Evolutionary conservation across 2,888 invertebrate species (phyloP).

Genomic region (Hylaea fasciaria): DNA sequence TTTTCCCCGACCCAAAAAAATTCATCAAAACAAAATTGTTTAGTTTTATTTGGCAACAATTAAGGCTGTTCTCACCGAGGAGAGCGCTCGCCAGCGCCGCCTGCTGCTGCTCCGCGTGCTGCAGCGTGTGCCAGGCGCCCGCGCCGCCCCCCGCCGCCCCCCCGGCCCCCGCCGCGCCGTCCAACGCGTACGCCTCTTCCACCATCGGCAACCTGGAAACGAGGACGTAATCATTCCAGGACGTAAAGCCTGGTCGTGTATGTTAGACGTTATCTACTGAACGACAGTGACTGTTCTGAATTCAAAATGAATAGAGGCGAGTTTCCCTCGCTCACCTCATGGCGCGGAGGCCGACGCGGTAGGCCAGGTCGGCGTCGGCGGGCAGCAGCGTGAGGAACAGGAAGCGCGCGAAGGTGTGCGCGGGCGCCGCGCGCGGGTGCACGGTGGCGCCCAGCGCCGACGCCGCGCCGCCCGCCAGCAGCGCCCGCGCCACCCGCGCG

Average conservation of each 20-base stretch:
- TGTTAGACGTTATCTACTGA: no score
- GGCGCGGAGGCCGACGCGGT: conserved; percentile 90
- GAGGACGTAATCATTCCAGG: background rate
- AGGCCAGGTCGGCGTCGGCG: conserved; percentile 91
- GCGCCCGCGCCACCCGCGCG: conserved; percentile 87
- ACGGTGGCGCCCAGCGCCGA: conserved; percentile 90
- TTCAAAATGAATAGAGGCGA: no score
- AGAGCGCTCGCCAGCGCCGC: conserved; percentile 91
- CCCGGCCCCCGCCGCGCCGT: conserved; percentile 56
- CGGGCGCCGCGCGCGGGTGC: conserved; percentile 92
- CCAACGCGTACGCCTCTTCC: conserved; percentile 83
- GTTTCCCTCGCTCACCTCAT: conserved; percentile 87
- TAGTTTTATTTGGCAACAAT: no score
- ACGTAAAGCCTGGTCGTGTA: no score
- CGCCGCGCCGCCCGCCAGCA: conserved; percentile 91
- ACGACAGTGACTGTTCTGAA: no score
- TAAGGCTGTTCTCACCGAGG: conserved; percentile 73
- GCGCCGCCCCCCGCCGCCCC: conserved; percentile 85
- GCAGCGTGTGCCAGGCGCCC: conserved; percentile 91
- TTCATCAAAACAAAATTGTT: no score
- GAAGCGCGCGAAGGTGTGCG: conserved; percentile 93
- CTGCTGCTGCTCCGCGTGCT: conserved; percentile 92
- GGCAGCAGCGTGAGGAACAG: conserved; percentile 91
- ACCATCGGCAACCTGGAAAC: conserved; percentile 87
- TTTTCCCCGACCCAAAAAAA: no score